Evolutionary conservation across 1,140 invertebrate species (phyloP).

Genomic region (Geopemphigus sp.): DNA sequence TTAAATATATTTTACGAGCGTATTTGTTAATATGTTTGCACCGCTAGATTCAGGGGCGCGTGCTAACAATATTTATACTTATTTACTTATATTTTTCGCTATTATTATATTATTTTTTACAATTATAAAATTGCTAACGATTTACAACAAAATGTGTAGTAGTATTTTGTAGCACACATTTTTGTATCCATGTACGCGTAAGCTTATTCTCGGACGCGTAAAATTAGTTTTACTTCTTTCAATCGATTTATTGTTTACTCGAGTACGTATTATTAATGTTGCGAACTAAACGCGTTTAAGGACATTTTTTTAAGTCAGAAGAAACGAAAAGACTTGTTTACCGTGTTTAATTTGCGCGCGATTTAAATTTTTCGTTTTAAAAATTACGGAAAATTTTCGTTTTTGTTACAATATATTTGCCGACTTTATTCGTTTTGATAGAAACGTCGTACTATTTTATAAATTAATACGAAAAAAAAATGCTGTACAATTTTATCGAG

Average conservation of each 20-base stretch:
- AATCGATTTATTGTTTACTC: not conserved
- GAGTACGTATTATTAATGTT: not conserved
- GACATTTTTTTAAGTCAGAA: not conserved
- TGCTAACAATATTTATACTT: not conserved
- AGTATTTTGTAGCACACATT: slow-evolving; percentile 27
- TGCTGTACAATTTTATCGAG: too few species aligned
- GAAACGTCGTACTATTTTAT: too few species aligned
- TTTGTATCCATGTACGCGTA: slow-evolving; percentile 5
- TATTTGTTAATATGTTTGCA: too few species aligned
- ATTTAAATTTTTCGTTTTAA: not conserved
- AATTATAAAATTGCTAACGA: not conserved
- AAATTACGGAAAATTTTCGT: too few species aligned
- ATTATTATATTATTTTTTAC: too few species aligned
- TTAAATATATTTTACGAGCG: too few species aligned
- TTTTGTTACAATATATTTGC: too few species aligned
- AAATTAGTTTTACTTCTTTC: not conserved
- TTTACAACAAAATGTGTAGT: slow-evolving; percentile 37
- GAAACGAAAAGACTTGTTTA: not conserved
- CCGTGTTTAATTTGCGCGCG: not conserved
- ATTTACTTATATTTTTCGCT: not conserved
- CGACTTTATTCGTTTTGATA: too few species aligned
- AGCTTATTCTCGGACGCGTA: not conserved
- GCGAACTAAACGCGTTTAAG: not conserved
- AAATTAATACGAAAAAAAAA: too few species aligned
- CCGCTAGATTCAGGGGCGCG: not conserved